Evolutionary conservation across 2,113 vertebrate genomes (phyloP).

Genomic region (Abramis brama): DNA sequence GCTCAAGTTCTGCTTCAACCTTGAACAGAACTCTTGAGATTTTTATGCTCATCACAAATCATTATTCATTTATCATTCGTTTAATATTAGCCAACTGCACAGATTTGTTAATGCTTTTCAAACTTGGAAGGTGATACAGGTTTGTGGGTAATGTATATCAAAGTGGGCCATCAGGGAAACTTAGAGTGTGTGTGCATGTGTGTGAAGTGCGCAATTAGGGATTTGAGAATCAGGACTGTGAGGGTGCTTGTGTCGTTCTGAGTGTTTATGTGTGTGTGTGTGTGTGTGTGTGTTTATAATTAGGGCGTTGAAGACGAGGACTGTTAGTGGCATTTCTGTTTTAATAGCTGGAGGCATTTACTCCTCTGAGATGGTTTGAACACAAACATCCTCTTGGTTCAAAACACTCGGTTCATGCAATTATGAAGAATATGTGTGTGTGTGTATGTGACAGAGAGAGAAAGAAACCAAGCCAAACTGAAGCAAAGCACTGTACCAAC

Average conservation of each 20-base stretch:
- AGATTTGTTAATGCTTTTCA: conserved; percentile 28
- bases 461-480: not conserved
- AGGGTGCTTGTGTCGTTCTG: conserved; percentile 6
- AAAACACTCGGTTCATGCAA: conserved; percentile 34
- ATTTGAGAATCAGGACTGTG: conserved; percentile 14
- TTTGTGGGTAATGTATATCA: conserved; percentile 25
- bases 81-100: conserved; percentile 16
- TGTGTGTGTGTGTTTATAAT: conserved; percentile 36
- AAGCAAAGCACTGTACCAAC: not conserved
- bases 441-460: conserved; percentile 20
- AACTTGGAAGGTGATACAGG: conserved; percentile 14
- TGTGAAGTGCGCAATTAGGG: conserved; percentile 24
- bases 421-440: conserved; percentile 18
- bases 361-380: conserved; percentile 44
- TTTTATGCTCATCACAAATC: not conserved
- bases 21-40: not conserved
- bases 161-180: conserved; percentile 36
- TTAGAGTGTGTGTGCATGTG: not conserved
- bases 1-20: not conserved
- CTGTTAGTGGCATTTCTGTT: conserved; percentile 41
- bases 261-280: conserved; percentile 27
- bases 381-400: conserved; percentile 26
- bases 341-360: conserved; percentile 36
- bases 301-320: conserved; percentile 22
- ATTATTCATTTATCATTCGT: conserved; percentile 8